phyloP scores from a whole-genome alignment of 2,113 vertebrate species.

The Cheirogaleus medius region DNA sequence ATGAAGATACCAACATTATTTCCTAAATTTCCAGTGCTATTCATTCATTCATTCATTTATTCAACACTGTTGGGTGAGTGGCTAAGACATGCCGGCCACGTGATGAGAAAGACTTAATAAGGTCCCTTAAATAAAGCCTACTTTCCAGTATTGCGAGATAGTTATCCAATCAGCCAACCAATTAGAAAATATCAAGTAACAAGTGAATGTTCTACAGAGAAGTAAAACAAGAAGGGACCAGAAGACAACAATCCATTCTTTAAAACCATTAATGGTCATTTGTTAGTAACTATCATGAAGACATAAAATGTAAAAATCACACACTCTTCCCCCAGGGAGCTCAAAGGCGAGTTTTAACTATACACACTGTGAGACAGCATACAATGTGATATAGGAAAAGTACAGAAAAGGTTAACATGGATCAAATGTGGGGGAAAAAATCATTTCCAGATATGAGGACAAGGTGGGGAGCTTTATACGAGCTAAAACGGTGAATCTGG shows the following conservation, averaged over 20 bases:
- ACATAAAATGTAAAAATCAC: not conserved
- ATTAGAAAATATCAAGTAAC: not conserved
- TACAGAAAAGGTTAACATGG: not conserved
- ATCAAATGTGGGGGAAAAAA: not conserved
- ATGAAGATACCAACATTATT: not conserved
- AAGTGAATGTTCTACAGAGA: not conserved
- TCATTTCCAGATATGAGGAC: not conserved
- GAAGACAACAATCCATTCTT: not conserved
- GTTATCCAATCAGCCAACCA: not conserved
- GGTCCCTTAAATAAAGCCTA: not conserved
- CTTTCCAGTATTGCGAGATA: not conserved
- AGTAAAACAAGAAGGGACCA: not conserved
- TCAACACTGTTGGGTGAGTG: not conserved
- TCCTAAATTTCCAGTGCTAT: not conserved
- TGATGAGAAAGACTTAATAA: not conserved
- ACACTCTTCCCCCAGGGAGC: not conserved
- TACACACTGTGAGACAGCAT: not conserved
- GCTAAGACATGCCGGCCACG: not conserved
- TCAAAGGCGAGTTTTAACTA: not conserved
- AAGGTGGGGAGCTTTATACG: not conserved
- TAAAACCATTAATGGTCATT: not conserved
- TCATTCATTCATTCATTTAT: not conserved
- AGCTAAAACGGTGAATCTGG: not conserved
- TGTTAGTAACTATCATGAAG: not conserved
- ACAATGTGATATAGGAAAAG: not conserved